Conservation (phyloP, 2,888 invertebrate species). For the Tortricodes alternella region DNA sequence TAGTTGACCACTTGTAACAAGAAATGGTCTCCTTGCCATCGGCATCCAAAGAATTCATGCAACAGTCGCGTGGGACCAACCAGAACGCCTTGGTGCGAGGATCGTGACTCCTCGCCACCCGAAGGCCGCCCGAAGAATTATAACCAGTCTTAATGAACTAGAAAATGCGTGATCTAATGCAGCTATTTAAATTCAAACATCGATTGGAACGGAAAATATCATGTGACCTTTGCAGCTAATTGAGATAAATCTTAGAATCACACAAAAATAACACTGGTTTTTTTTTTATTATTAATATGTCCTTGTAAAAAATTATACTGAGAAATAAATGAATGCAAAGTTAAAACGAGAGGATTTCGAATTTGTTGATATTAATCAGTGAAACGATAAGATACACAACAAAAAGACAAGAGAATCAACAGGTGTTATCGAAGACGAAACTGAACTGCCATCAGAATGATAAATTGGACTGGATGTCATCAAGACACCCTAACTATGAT, state of each 20-base stretch:
- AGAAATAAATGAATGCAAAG: too few relatives aligned
- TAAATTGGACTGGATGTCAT: slow-evolving; percentile 20
- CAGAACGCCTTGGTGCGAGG: slow-evolving; percentile 14
- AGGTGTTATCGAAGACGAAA: neutral
- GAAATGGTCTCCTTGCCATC: slow-evolving; percentile 15
- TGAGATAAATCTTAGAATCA: neutral
- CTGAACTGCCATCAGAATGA: slow-evolving; percentile 8
- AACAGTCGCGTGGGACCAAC: slow-evolving; percentile 25
- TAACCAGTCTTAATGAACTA: slow-evolving; percentile 23
- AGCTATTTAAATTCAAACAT: slow-evolving; percentile 26
- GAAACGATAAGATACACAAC: neutral
- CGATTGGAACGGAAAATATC: slow-evolving; percentile 20
- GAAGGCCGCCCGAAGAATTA: slow-evolving; percentile 23
- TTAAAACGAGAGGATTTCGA: too few relatives aligned
- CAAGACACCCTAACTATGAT: slow-evolving; percentile 41
- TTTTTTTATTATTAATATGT: too few relatives aligned
- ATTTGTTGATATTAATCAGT: neutral
- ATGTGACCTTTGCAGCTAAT: slow-evolving; percentile 20
- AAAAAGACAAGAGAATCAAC: neutral
- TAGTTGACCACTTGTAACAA: slow-evolving; percentile 6
- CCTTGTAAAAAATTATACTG: too few relatives aligned
- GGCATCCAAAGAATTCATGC: slow-evolving; percentile 26
- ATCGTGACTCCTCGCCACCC: slow-evolving; percentile 27
- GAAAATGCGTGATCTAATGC: slow-evolving; percentile 23
- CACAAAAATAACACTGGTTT: neutral